These are phyloP conservation scores for Mechanitis mazaeus DNA, from an alignment of 2,888 invertebrate genomes.

Conservation along the genomic window DNA sequence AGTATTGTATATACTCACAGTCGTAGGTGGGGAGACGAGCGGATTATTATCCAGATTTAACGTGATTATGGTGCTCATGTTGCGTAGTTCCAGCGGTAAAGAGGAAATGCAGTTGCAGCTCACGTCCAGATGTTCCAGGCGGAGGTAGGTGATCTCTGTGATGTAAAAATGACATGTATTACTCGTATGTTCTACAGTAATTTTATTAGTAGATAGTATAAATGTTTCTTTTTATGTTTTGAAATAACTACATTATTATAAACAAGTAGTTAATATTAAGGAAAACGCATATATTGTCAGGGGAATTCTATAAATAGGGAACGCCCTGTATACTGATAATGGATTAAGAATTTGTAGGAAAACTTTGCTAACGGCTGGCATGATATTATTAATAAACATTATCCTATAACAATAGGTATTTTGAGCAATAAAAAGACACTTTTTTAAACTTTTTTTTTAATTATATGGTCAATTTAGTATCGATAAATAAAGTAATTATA, in stretches of 20 bases:
- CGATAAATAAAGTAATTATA: too few relatives aligned
- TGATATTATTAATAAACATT: too few relatives aligned
- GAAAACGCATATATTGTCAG: neutral
- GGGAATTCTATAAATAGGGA: neutral
- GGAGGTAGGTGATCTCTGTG: slow-evolving; percentile 90
- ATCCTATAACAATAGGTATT: too few relatives aligned
- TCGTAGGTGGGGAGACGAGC: slow-evolving; percentile 92
- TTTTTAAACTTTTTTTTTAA: too few relatives aligned
- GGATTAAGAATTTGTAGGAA: too few relatives aligned
- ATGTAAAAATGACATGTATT: neutral
- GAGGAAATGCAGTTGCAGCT: slow-evolving; percentile 93
- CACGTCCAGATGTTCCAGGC: slow-evolving; percentile 89
- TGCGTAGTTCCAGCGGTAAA: slow-evolving; percentile 90
- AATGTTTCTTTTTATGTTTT: too few relatives aligned
- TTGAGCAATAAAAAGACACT: too few relatives aligned
- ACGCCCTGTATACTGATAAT: too few relatives aligned
- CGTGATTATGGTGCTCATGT: slow-evolving; percentile 89
- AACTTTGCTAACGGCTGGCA: too few relatives aligned
- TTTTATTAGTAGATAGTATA: too few relatives aligned
- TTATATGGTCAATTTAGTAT: too few relatives aligned
- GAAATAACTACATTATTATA: neutral
- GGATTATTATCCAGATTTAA: slow-evolving; percentile 93
- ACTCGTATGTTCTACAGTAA: too few relatives aligned
- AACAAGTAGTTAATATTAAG: neutral
- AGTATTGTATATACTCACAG: slow-evolving; percentile 78